Conservation (phyloP, 92 coral and sea anemone species). For the Porites evermanni region DNA sequence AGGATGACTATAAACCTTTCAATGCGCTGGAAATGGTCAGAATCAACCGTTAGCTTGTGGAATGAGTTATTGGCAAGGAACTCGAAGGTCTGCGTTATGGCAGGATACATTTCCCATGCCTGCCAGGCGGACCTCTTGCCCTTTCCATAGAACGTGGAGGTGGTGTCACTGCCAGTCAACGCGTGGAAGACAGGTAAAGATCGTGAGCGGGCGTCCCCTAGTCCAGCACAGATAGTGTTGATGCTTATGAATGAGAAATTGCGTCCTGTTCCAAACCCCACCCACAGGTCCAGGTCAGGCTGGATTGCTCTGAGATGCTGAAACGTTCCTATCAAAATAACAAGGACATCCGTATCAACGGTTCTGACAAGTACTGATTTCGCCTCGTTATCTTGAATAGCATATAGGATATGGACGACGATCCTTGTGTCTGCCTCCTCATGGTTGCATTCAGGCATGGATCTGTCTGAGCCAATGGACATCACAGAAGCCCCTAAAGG, state of each 20-base stretch:
- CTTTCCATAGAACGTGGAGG: conserved; percentile 63
- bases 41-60: conserved; percentile 53
- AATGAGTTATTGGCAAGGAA: conserved; percentile 40
- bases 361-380: conserved; percentile 31
- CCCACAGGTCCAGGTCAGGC: conserved; percentile 22
- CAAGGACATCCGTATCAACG: conserved; percentile 55
- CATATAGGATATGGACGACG: conserved; percentile 21
- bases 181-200: conserved; percentile 69
- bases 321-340: conserved; percentile 18
- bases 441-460: conserved; percentile 29
- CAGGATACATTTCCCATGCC: conserved; percentile 50
- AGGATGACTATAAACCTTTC: conserved; percentile 34
- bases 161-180: conserved; percentile 70
- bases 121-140: conserved; percentile 66
- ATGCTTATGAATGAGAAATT: conserved; percentile 34
- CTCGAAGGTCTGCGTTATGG: conserved; percentile 22
- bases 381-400: too few relatives aligned
- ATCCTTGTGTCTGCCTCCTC: neutral
- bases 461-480: too few relatives aligned
- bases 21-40: conserved; percentile 22
- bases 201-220: conserved; percentile 53
- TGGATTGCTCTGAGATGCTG: neutral
- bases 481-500: too few relatives aligned
- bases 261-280: conserved; percentile 44
- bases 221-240: conserved; percentile 37